Evolutionary conservation across 2,113 vertebrate genomes (phyloP), one percentile per base, ranked within the genome.

Genomic region (Pelmatolapia mariae): DNA sequence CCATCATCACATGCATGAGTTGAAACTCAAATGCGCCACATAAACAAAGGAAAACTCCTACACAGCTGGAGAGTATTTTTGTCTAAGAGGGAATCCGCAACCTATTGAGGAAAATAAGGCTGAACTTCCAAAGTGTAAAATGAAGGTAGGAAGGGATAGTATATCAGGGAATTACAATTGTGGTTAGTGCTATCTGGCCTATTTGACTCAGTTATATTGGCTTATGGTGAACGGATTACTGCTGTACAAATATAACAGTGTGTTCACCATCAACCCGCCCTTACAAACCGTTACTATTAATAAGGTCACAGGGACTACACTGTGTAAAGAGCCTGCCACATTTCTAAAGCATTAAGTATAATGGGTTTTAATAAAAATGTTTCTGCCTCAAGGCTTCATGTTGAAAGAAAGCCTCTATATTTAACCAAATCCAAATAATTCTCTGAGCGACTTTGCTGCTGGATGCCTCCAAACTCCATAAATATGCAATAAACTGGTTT

Each of bases 141-240:
- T 88, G 53, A 92, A 81, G 87, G 88, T 52, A 91, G 50, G 68
- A 47, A 87, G 19, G 53, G 83, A 89, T 89, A 76, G n/a, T 83
- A 38, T 89, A 83, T 90, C 87, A 91, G 79, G 61, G 45, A 84
- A 83, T 91, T 89, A 57, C 38, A 79, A 66, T 45, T 85, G 36
- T 84, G 53, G 56, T 92, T 92, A 83, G 82, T 86, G 90, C 87
- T 88, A 68, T 83, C 87, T 91, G 76, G 84, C 71, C 86, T 50
- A 91, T 88, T 90, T 36, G 33, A 83, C 73, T 83, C 8, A 52
- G 76, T 31, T 47, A 53, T 29, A 54, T 50, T 52, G 84, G 33
- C 53, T 57, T 43, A 47, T 26, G 36, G 33, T 45, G 10, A 86
- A 63, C 22, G 15, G 38, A 83, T 84, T 56, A 50, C 45, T 66